Percentiles rank a stretch among this genome's conserved stretches.
phyloP scores from a whole-genome alignment of 2,113 vertebrate species.

The Crypturellus undulatus region DNA sequence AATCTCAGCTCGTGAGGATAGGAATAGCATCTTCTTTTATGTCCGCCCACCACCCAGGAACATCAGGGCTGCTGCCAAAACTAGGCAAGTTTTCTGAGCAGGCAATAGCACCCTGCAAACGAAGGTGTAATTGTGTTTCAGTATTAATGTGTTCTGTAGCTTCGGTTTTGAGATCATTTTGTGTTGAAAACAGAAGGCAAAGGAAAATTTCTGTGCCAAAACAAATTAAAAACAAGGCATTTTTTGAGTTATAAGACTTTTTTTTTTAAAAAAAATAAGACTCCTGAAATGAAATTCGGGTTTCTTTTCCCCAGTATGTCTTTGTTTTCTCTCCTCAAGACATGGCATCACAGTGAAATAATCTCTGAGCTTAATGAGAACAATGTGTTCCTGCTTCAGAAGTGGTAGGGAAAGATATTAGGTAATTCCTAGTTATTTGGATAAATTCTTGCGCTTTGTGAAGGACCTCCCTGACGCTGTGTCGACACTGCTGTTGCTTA shows the following conservation, averaged over 20 bases:
- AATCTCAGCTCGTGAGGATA: not conserved
- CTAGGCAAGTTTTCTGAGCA: not conserved
- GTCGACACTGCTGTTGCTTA: not conserved
- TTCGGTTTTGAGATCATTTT: not conserved
- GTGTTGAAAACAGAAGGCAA: not conserved
- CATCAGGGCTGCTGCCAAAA: not conserved
- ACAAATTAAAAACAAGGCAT: not conserved
- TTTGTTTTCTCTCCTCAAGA: slow-evolving; percentile 9
- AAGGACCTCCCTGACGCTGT: slow-evolving; percentile 7
- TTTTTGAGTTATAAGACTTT: not conserved
- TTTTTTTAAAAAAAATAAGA: not conserved
- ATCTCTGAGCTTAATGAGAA: slow-evolving; percentile 15
- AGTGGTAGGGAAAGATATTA: not conserved
- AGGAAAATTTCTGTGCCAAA: not conserved
- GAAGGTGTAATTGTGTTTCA: not conserved
- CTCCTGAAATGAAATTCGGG: not conserved
- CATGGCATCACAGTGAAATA: not conserved
- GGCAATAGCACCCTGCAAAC: accelerated
- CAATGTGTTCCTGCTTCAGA: slow-evolving; percentile 14
- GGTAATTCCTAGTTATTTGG: not conserved
- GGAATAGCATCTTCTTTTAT: not conserved
- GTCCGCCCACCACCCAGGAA: accelerated
- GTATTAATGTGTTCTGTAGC: not conserved
- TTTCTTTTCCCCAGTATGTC: not conserved
- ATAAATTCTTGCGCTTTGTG: not conserved